These are phyloP conservation scores for Thripadectes ignobilis DNA, from an alignment of 2,797 vertebrate species.

Conservation along the genomic window DNA sequence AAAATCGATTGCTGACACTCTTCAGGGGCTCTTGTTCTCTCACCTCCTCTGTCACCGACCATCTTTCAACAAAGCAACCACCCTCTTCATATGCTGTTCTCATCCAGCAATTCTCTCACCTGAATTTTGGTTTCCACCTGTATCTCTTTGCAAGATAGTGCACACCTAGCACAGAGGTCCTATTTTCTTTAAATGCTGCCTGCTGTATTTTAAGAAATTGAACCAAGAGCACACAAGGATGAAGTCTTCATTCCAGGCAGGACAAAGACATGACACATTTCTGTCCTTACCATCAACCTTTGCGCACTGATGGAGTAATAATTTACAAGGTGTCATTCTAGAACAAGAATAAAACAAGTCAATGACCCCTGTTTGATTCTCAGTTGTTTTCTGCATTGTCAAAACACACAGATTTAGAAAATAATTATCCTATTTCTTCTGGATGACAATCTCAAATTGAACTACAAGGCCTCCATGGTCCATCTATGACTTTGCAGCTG, in stretches of 20 bases:
- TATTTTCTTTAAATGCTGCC: not conserved
- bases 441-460: not conserved
- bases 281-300: not conserved
- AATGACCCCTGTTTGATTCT: not conserved
- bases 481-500: not conserved
- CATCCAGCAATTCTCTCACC: not conserved
- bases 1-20: not conserved
- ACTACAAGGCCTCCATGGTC: not conserved
- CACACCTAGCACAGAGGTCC: not conserved
- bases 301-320: not conserved
- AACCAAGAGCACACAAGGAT: not conserved
- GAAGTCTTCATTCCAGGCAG: not conserved
- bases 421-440: not conserved
- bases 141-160: not conserved
- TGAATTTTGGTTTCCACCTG: not conserved
- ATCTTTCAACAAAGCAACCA: not conserved
- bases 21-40: not conserved
- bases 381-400: not conserved
- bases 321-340: not conserved
- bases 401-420: not conserved
- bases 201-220: not conserved
- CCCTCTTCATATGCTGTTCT: not conserved
- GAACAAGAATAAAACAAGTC: conserved; percentile 7
- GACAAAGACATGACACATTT: not conserved
- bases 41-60: not conserved